phyloP scores from a whole-genome alignment of 2,113 vertebrate genomes.

The Tachysurus fulvidraco region DNA sequence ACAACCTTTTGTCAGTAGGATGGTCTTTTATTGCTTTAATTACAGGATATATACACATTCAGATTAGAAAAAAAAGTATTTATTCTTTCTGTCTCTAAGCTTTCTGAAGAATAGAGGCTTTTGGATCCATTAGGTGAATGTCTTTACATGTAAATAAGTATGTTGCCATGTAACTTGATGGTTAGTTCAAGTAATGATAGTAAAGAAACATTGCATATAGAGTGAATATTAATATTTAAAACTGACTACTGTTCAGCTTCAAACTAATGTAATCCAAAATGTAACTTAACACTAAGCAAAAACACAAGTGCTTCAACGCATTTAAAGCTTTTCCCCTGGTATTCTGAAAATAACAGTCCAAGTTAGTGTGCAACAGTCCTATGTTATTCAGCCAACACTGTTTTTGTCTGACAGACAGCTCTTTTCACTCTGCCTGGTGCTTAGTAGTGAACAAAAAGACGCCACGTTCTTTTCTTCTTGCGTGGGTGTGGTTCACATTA shows the following conservation, averaged over 20 bases:
- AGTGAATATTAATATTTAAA: not conserved
- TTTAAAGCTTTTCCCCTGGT: not conserved
- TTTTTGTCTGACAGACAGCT: constrained; percentile 9
- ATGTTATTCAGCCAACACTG: constrained; percentile 12
- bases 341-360: constrained; percentile 34
- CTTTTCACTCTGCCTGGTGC: constrained; percentile 14
- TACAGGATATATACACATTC: not conserved
- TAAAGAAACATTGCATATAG: not conserved
- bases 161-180: not conserved
- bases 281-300: no score
- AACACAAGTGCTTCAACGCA: not conserved
- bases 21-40: not conserved
- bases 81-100: not conserved
- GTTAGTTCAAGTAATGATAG: constrained; percentile 7
- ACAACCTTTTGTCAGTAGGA: not conserved
- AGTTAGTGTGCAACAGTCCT: constrained; percentile 29
- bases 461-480: constrained; percentile 29
- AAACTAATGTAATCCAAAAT: no score
- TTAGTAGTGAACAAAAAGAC: constrained; percentile 28
- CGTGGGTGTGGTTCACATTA: constrained; percentile 55
- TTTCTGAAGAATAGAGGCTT: not conserved
- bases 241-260: not conserved
- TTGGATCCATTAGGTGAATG: not conserved
- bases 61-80: no score
- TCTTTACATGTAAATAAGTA: constrained; percentile 3